A percentile compares a stretch with the other conserved stretches of the same genome.
These are phyloP conservation scores for Drosophila robusta DNA, from an alignment of 2,888 invertebrate species.

Conservation along the genomic window DNA sequence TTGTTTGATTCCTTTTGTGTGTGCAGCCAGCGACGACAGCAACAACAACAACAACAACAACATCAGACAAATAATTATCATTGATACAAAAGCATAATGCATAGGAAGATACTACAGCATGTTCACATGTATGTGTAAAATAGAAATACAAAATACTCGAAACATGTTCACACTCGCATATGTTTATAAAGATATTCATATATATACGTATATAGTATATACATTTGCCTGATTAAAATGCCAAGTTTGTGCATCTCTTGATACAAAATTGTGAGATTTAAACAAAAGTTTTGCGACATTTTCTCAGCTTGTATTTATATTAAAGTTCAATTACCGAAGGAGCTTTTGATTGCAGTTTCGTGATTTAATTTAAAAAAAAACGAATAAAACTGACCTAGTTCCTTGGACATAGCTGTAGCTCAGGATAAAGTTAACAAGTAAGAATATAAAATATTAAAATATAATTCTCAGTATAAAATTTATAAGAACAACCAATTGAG, in stretches of 20 bases:
- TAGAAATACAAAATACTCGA: constrained; percentile 21
- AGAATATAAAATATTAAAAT: too few relatives aligned
- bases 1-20: constrained; percentile 80
- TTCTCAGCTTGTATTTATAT: background rate
- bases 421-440: too few relatives aligned
- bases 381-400: too few relatives aligned
- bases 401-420: too few relatives aligned
- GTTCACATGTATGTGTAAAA: constrained; percentile 15
- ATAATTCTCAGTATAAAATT: too few relatives aligned
- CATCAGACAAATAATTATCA: constrained; percentile 79
- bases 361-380: too few relatives aligned
- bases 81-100: constrained; percentile 75
- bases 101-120: constrained; percentile 23
- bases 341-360: too few relatives aligned
- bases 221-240: constrained; percentile 66
- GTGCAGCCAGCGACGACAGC: constrained; percentile 63
- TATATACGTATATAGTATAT: constrained; percentile 36
- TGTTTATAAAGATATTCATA: constrained; percentile 47
- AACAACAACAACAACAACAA: constrained; percentile 23
- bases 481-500: too few relatives aligned
- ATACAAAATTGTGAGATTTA: background rate
- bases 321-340: too few relatives aligned
- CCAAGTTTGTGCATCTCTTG: constrained; percentile 1
- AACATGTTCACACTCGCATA: constrained; percentile 25
- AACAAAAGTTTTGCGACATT: background rate